phyloP scores from a whole-genome alignment of 2,113 vertebrate genomes.

The Pogonocichla stellata region DNA sequence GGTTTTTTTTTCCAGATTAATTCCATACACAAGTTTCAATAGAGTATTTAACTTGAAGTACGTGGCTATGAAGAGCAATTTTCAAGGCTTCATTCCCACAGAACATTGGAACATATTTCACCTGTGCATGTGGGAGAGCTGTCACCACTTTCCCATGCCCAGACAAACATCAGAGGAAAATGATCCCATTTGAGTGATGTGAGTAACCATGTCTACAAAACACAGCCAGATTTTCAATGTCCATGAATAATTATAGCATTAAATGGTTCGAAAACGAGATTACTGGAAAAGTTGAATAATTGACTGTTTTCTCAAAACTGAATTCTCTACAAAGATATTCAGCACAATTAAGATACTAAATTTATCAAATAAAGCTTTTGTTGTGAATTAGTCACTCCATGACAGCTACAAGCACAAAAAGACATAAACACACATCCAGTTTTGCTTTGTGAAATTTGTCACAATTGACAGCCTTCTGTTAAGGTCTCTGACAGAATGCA shows the following conservation, averaged over 20 bases:
- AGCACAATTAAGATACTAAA: neutral
- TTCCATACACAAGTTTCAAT: neutral
- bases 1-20: neutral
- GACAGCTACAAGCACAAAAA: neutral
- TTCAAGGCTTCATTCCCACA: neutral
- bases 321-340: neutral
- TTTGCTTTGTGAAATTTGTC: constrained; percentile 28
- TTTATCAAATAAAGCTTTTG: neutral
- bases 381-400: neutral
- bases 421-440: neutral
- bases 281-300: neutral
- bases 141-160: neutral
- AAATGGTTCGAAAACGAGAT: neutral
- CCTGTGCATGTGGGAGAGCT: accelerated
- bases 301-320: neutral
- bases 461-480: constrained; percentile 31
- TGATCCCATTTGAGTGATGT: neutral
- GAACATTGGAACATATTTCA: neutral
- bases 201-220: neutral
- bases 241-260: neutral
- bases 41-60: neutral
- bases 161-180: neutral
- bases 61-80: neutral
- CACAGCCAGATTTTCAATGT: neutral
- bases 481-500: constrained; percentile 15